These are phyloP conservation scores for Dinocampus coccinellae DNA, from an alignment of 2,888 invertebrate species.

Conservation along the genomic window DNA sequence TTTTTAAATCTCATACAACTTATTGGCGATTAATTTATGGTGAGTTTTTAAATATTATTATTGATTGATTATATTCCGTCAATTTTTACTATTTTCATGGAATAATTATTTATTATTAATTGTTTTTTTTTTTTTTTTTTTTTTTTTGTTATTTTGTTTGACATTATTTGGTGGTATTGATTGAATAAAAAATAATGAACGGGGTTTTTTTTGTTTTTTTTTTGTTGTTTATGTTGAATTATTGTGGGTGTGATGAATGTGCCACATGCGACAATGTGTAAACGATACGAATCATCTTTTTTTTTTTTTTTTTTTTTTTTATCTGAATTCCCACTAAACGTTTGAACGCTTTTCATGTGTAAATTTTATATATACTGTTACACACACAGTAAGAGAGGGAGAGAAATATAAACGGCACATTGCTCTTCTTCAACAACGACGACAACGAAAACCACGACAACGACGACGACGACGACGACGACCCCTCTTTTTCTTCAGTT, in stretches of 20 bases:
- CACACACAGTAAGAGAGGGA: not conserved
- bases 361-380: constrained; percentile 40
- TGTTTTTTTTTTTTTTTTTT: not conserved
- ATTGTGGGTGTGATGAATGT: not conserved
- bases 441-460: too few species aligned
- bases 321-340: constrained; percentile 34
- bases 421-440: constrained; percentile 1
- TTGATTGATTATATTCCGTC: not conserved
- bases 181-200: not conserved
- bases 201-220: not conserved
- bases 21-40: not conserved
- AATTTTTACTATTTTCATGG: not conserved
- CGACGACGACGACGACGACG: not conserved
- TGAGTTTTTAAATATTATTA: not conserved
- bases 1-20: too few species aligned
- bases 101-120: too few species aligned
- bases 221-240: not conserved
- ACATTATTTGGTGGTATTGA: not conserved
- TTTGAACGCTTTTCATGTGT: constrained; percentile 37
- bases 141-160: not conserved
- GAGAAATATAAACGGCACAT: constrained; percentile 21
- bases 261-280: not conserved
- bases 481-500: constrained; percentile 18
- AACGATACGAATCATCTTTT: not conserved
- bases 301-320: not conserved